Conservation (phyloP, 2,888 invertebrate genomes). For the Pimpla rufipes region DNA sequence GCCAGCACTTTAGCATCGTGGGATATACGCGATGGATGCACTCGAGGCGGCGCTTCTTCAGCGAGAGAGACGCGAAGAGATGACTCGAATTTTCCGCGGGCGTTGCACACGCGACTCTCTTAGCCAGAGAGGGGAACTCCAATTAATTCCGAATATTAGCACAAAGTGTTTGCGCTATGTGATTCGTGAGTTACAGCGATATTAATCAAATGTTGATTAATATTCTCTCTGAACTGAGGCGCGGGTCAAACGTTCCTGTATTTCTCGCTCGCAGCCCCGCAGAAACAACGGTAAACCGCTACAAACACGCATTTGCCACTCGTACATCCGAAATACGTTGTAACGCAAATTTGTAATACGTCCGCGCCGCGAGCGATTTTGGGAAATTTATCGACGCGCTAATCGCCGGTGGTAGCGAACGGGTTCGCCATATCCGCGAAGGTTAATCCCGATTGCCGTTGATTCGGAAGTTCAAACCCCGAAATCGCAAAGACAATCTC, state of each 20-base stretch:
- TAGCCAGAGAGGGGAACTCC: slow-evolving; percentile 14
- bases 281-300: slow-evolving; percentile 2
- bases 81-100: neutral
- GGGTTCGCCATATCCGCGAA: too few species aligned
- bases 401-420: too few species aligned
- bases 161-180: slow-evolving; percentile 16
- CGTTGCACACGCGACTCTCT: slow-evolving; percentile 11
- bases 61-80: neutral
- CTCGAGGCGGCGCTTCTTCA: slow-evolving; percentile 57
- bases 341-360: slow-evolving; percentile 1
- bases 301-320: neutral
- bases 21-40: slow-evolving; percentile 61
- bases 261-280: neutral
- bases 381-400: neutral
- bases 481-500: neutral
- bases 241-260: slow-evolving; percentile 3
- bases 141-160: slow-evolving; percentile 31
- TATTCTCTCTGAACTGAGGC: neutral
- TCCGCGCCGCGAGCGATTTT: neutral
- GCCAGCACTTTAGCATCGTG: slow-evolving; percentile 65
- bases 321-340: neutral
- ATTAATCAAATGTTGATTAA: slow-evolving; percentile 27
- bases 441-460: too few species aligned
- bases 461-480: neutral
- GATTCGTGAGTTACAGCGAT: slow-evolving; percentile 5